Conservation (phyloP, 2,113 vertebrate genomes). For the Chionodraco myersi region DNA sequence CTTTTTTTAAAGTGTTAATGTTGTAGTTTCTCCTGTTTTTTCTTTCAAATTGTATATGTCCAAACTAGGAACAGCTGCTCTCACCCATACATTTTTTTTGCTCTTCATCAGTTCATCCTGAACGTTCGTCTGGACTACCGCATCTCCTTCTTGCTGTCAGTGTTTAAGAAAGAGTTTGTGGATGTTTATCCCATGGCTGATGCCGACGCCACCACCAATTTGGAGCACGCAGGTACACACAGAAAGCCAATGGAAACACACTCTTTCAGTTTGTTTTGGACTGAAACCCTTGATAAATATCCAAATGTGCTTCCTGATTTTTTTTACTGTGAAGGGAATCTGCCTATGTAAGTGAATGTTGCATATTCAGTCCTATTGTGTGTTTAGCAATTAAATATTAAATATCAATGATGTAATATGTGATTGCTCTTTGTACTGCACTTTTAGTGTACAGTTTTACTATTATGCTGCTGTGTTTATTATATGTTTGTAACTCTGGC, state of each 20-base stretch:
- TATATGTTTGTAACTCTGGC: no score
- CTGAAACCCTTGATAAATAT: neutral
- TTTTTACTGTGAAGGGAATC: neutral
- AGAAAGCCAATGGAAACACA: neutral
- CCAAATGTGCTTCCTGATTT: neutral
- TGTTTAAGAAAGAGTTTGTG: conserved; percentile 99
- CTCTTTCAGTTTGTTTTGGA: neutral
- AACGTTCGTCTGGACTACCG: conserved; percentile 97
- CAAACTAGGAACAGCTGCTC: no score
- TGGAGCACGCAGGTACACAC: conserved; percentile 89
- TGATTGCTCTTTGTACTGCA: no score
- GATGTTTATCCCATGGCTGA: conserved; percentile 96
- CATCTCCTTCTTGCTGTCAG: conserved; percentile 95
- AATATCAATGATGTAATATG: no score
- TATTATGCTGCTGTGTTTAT: no score
- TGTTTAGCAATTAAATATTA: neutral
- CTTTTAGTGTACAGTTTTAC: no score
- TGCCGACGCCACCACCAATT: conserved; percentile 90
- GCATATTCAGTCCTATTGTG: neutral
- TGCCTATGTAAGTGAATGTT: neutral
- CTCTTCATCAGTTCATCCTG: conserved; percentile 92
- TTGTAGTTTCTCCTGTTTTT: no score
- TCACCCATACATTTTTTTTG: neutral
- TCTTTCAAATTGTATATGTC: no score
- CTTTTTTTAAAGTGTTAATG: no score